phyloP scores from a whole-genome alignment of 2,888 invertebrate genomes.

The Dolomedes plantarius region DNA sequence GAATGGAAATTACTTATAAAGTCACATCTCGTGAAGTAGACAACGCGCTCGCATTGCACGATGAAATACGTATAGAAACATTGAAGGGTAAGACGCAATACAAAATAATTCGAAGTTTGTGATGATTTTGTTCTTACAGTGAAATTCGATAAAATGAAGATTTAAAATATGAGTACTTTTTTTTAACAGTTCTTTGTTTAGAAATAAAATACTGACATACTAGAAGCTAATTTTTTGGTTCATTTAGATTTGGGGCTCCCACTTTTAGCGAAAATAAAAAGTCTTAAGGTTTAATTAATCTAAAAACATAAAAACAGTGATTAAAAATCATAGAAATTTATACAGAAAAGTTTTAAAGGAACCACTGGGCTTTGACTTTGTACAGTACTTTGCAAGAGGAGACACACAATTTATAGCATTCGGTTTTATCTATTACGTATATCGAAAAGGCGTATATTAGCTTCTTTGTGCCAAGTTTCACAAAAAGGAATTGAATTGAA shows the following conservation, averaged over 20 bases:
- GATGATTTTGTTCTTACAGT: constrained; percentile 57
- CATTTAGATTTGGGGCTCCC: constrained; percentile 49
- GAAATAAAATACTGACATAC: constrained; percentile 27
- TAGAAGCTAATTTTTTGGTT: neutral
- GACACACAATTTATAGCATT: constrained; percentile 32
- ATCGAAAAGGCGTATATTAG: constrained; percentile 68
- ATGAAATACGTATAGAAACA: constrained; percentile 70
- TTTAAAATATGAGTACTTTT: constrained; percentile 28
- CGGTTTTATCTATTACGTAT: constrained; percentile 67
- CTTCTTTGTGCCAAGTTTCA: constrained; percentile 55
- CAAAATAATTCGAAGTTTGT: constrained; percentile 55
- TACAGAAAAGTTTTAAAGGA: neutral
- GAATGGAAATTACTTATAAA: constrained; percentile 35
- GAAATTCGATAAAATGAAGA: constrained; percentile 15
- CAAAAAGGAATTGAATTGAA: constrained; percentile 21
- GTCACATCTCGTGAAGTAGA: constrained; percentile 42
- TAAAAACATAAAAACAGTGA: too few species aligned
- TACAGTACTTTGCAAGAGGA: constrained; percentile 46
- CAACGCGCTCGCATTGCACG: constrained; percentile 10
- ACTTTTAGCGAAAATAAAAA: too few species aligned
- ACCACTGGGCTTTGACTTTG: constrained; percentile 24
- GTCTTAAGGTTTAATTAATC: too few species aligned
- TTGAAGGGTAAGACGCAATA: constrained; percentile 53
- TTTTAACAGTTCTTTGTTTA: constrained; percentile 39
- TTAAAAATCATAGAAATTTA: too few species aligned